Conservation (phyloP, 2,888 invertebrate species). For the Clusia tigrina region DNA sequence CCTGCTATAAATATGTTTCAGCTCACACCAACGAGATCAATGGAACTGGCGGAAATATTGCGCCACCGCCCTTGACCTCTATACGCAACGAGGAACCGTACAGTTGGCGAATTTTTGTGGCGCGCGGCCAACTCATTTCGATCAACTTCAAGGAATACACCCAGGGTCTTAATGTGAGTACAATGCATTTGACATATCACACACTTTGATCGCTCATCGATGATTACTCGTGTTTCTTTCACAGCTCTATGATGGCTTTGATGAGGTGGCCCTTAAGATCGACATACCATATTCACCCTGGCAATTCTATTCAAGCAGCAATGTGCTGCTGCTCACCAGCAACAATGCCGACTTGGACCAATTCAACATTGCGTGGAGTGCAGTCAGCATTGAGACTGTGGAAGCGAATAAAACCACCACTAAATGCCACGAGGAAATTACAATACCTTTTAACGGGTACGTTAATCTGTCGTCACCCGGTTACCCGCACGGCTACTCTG, state of each 20-base stretch:
- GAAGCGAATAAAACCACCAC: conserved; percentile 30
- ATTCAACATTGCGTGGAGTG: conserved; percentile 54
- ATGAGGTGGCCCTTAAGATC: conserved; percentile 68
- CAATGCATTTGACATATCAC: background rate
- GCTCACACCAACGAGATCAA: conserved; percentile 55
- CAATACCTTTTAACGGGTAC: conserved; percentile 40
- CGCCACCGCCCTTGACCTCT: conserved; percentile 49
- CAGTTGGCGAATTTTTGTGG: conserved; percentile 54
- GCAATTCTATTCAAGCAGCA: conserved; percentile 70
- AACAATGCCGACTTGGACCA: conserved; percentile 46
- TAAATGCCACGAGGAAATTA: conserved; percentile 45
- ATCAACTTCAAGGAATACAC: conserved; percentile 53
- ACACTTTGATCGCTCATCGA: background rate
- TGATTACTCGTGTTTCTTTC: background rate
- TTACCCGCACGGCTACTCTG: conserved; percentile 74
- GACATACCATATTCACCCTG: conserved; percentile 45
- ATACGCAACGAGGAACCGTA: conserved; percentile 45
- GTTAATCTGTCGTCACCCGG: conserved; percentile 74
- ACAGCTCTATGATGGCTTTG: conserved; percentile 80
- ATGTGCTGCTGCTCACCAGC: conserved; percentile 68
- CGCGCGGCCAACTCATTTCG: conserved; percentile 39
- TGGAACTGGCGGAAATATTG: conserved; percentile 48
- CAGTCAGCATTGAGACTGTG: conserved; percentile 40
- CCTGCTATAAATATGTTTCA: conserved; percentile 25
- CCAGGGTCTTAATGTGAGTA: conserved; percentile 50